phyloP scores from a whole-genome alignment of 2,113 vertebrate species.

The Eonycteris spelaea region DNA sequence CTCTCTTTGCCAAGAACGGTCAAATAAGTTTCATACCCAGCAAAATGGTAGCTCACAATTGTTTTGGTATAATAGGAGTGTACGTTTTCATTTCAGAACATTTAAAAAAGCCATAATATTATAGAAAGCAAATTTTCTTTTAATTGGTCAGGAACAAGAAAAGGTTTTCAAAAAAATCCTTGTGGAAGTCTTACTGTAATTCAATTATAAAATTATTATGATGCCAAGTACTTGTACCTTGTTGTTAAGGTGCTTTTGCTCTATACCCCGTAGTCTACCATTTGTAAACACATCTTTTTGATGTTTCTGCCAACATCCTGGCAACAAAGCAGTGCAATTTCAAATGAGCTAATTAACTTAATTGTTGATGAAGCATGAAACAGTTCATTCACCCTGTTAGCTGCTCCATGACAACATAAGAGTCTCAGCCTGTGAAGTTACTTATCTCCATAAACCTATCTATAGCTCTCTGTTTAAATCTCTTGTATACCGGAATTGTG shows the following conservation, averaged over 20 bases:
- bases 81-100: slow-evolving; percentile 40
- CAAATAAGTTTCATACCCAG: background rate
- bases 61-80: background rate
- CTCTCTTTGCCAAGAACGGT: slow-evolving; percentile 52
- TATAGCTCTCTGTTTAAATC: slow-evolving; percentile 88
- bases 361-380: slow-evolving; percentile 99
- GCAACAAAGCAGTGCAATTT: slow-evolving; percentile 99
- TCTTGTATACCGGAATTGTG: slow-evolving; percentile 67
- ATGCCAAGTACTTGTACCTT: slow-evolving; percentile 72
- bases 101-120: slow-evolving; percentile 21
- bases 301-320: slow-evolving; percentile 97
- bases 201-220: slow-evolving; percentile 72
- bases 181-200: slow-evolving; percentile 64
- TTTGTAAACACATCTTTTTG: slow-evolving; percentile 98
- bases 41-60: slow-evolving; percentile 35
- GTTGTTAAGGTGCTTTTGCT: slow-evolving; percentile 89
- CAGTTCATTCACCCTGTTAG: slow-evolving; percentile 97
- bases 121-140: slow-evolving; percentile 48
- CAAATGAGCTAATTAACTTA: slow-evolving; percentile 99
- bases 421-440: slow-evolving; percentile 92
- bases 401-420: slow-evolving; percentile 98
- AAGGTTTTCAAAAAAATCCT: slow-evolving; percentile 57
- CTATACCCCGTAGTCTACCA: slow-evolving; percentile 88
- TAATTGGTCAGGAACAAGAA: slow-evolving; percentile 60
- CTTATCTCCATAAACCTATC: slow-evolving; percentile 90